Evolutionary conservation across 2,797 vertebrate genomes (phyloP).

Genomic region (Anguilla megastoma): DNA sequence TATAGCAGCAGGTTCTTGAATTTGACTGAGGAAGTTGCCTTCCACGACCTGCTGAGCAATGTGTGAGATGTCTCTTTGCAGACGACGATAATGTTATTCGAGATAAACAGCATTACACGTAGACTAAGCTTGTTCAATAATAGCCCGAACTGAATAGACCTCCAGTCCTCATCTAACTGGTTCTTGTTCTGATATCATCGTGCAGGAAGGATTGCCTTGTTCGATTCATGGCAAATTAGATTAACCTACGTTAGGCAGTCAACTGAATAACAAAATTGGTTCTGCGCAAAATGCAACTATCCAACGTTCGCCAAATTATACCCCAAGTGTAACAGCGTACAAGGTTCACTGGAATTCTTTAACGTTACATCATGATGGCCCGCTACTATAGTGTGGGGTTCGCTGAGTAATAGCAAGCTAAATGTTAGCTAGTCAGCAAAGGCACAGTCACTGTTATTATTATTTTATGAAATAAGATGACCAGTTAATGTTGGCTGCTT

Average conservation of each 20-base stretch:
- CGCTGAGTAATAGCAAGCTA: constrained; percentile 1
- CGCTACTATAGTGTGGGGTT: neutral
- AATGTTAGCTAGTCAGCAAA: neutral
- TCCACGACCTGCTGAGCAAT: no score
- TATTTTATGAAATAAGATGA: neutral
- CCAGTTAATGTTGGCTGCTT: neutral
- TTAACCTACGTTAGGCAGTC: neutral
- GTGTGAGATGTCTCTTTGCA: no score
- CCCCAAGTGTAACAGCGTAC: neutral
- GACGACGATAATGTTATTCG: no score
- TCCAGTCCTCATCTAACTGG: neutral
- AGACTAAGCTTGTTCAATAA: neutral
- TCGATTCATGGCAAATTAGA: neutral
- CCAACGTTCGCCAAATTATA: neutral
- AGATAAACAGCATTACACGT: no score
- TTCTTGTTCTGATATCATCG: neutral
- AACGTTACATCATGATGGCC: constrained; percentile 1
- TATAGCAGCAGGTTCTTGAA: neutral
- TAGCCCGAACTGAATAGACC: neutral
- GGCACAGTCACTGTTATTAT: neutral
- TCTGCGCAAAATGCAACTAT: neutral
- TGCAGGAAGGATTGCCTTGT: neutral
- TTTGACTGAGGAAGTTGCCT: neutral
- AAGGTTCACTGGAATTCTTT: neutral
- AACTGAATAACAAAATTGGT: neutral